A percentile compares a stretch with the other conserved stretches of the same genome.
Conservation (phyloP, 1,140 invertebrate species). For the Stenopsyche tienmushanensis region DNA sequence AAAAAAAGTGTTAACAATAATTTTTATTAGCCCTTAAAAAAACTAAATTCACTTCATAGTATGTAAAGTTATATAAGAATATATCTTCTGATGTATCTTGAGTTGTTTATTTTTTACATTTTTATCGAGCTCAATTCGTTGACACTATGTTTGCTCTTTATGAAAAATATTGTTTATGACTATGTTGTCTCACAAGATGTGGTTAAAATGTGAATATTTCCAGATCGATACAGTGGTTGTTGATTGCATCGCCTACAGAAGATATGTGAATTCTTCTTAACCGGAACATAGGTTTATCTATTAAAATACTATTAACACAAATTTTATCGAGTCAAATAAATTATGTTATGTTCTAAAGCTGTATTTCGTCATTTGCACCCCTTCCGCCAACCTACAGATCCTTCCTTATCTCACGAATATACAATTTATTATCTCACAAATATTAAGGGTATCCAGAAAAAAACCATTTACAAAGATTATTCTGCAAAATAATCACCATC, state of each 20-base stretch:
- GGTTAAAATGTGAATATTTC: neutral
- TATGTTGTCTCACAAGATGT: neutral
- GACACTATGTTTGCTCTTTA: neutral
- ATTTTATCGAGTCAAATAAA: conserved; percentile 32
- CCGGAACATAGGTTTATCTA: conserved; percentile 26
- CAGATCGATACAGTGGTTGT: conserved; percentile 4
- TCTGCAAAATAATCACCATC: too few relatives aligned
- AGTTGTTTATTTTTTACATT: neutral
- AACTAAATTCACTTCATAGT: conserved; percentile 34
- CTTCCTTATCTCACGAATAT: too few relatives aligned
- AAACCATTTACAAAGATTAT: too few relatives aligned
- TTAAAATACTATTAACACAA: conserved; percentile 32
- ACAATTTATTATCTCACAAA: too few relatives aligned
- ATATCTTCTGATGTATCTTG: conserved; percentile 27
- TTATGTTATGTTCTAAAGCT: conserved; percentile 30
- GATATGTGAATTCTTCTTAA: conserved; percentile 24
- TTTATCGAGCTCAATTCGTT: neutral
- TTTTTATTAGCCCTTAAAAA: conserved; percentile 39
- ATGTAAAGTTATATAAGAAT: conserved; percentile 29
- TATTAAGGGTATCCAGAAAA: too few relatives aligned
- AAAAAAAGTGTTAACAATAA: conserved; percentile 39
- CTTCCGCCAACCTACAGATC: too few relatives aligned
- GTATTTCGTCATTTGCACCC: too few relatives aligned
- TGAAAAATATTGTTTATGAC: neutral
- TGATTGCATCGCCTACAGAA: conserved; percentile 21